phyloP scores from a whole-genome alignment of 2,797 vertebrate genomes.

The Acomys russatus region DNA sequence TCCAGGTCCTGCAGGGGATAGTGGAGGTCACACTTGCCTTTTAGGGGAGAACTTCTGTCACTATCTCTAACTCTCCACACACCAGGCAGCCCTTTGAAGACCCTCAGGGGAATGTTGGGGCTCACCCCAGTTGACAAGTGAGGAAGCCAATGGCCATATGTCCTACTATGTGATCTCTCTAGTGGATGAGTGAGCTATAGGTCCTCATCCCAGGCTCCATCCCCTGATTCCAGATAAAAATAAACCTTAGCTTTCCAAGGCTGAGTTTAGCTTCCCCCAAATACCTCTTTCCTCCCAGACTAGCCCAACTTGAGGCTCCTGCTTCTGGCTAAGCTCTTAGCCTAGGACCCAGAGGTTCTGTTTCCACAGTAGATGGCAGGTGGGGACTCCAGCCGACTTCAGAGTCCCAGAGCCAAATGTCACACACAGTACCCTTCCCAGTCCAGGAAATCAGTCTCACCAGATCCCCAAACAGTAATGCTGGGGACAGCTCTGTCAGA shows the following conservation, averaged over 20 bases:
- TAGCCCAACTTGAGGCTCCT: not conserved
- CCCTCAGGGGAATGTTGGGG: not conserved
- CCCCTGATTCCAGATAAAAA: not conserved
- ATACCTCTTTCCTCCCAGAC: not conserved
- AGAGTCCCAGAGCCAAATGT: not conserved
- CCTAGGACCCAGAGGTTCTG: not conserved
- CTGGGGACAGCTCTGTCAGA: not conserved
- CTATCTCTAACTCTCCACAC: not conserved
- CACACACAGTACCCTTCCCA: not conserved
- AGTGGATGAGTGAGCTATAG: not conserved
- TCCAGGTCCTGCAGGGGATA: not conserved
- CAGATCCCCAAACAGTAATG: not conserved
- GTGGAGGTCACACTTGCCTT: accelerated
- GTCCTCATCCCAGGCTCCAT: not conserved
- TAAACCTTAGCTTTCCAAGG: not conserved
- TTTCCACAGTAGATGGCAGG: not conserved
- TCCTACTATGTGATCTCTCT: not conserved
- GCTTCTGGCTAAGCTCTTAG: not conserved
- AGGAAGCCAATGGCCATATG: not conserved
- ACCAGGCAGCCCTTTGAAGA: not conserved
- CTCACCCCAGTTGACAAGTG: not conserved
- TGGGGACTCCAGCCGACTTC: not conserved
- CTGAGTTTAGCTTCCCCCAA: not conserved
- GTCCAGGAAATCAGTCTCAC: not conserved
- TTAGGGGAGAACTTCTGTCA: not conserved